Percentiles rank a stretch among this genome's conserved stretches.
phyloP scores from a whole-genome alignment of 1,140 invertebrate genomes.

The Orchesella cincta region DNA sequence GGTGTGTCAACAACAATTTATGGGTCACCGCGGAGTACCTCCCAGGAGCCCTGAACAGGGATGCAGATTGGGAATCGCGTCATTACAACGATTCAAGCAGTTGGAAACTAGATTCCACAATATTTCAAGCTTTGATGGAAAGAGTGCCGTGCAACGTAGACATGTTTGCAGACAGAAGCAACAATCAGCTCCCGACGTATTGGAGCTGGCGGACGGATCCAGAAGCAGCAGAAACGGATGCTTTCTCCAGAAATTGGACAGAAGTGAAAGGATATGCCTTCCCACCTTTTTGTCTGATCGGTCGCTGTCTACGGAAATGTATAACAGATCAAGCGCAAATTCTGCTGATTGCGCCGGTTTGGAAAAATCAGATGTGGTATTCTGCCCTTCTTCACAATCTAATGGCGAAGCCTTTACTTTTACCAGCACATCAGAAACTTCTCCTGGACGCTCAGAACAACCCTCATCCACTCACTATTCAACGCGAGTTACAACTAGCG shows the following conservation, averaged over 20 bases:
- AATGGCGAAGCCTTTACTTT: neutral
- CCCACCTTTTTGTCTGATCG: conserved; percentile 39
- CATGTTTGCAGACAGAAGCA: conserved; percentile 33
- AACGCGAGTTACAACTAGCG: neutral
- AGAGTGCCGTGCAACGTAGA: conserved; percentile 31
- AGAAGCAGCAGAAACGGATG: neutral
- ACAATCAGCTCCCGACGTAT: conserved; percentile 26
- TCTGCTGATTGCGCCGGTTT: conserved; percentile 34
- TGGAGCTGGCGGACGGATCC: conserved; percentile 38
- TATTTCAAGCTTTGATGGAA: no score
- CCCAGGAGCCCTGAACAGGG: neutral
- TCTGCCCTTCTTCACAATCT: conserved; percentile 11
- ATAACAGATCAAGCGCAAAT: neutral
- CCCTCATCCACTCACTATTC: neutral
- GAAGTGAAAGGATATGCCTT: conserved; percentile 25
- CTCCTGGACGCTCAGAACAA: neutral
- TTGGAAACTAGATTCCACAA: neutral
- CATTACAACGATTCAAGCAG: neutral
- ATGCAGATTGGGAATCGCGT: conserved; percentile 22
- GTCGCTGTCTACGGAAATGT: conserved; percentile 12
- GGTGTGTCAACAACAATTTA: neutral
- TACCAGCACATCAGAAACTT: neutral
- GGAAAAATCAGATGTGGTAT: conserved; percentile 37
- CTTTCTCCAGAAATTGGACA: conserved; percentile 27
- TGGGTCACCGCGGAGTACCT: conserved; percentile 25